These are phyloP conservation scores for Sinocyclocheilus rhinocerous DNA, from an alignment of 2,113 vertebrate genomes.

Conservation along the genomic window DNA sequence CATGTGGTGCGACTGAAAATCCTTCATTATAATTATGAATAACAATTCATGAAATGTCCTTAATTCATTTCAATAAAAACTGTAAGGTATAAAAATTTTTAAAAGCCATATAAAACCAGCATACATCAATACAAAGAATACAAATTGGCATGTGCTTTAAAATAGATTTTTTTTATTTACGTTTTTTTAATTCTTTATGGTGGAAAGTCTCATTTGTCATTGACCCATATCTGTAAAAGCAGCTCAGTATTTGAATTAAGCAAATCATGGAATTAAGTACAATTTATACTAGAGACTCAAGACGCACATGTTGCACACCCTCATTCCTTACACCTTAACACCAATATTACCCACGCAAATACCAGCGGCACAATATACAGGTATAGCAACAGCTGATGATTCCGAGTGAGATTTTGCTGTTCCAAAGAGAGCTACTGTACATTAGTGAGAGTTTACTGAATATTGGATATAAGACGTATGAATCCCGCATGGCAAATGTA, in stretches of 20 bases:
- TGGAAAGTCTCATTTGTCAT: background rate
- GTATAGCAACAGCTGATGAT: background rate
- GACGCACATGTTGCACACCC: constrained; percentile 5
- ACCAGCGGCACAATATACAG: constrained; percentile 1
- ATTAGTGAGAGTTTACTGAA: constrained; percentile 21
- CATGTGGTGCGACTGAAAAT: background rate
- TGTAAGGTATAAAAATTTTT: background rate
- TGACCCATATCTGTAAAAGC: background rate
- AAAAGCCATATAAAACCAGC: background rate
- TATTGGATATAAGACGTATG: background rate
- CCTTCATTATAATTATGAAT: background rate
- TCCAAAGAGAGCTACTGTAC: constrained; percentile 33
- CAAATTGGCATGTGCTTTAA: background rate
- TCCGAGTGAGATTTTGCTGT: constrained; percentile 6
- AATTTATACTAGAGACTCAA: background rate
- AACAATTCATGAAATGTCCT: background rate
- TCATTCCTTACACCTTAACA: background rate
- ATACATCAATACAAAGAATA: background rate
- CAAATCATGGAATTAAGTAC: background rate
- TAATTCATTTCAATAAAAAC: background rate
- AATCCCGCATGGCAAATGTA: constrained; percentile 22
- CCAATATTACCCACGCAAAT: background rate
- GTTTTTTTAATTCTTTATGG: background rate
- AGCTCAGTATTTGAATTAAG: background rate
- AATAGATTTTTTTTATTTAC: background rate